Evolutionary conservation across 2,797 vertebrate genomes (phyloP).

Genomic region (Megalops cyprinoides): DNA sequence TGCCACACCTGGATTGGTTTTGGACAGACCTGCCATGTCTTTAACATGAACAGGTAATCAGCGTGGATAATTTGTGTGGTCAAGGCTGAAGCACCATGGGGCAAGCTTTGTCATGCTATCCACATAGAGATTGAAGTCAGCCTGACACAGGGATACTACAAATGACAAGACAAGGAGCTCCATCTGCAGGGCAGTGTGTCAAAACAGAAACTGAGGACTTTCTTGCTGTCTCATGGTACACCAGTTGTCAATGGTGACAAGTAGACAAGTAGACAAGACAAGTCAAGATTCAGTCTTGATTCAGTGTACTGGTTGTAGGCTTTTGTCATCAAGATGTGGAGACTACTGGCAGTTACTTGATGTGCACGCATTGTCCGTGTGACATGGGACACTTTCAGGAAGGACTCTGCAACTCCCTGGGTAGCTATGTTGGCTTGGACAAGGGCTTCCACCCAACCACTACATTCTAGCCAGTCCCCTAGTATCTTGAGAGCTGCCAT

Average conservation of each 20-base stretch:
- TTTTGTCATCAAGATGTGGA: not conserved
- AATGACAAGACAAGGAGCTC: not conserved
- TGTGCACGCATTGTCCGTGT: conserved; percentile 5
- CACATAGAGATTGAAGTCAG: not conserved
- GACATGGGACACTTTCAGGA: not conserved
- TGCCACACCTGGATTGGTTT: not conserved
- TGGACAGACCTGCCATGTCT: not conserved
- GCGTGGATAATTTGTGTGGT: not conserved
- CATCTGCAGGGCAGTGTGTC: too few relatives aligned
- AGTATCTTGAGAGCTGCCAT: conserved; percentile 12
- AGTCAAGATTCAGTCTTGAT: too few relatives aligned
- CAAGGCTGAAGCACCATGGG: not conserved
- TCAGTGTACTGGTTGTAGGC: not conserved
- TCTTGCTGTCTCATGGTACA: not conserved
- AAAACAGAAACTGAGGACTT: too few relatives aligned
- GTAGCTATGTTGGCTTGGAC: not conserved
- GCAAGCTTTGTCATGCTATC: not conserved
- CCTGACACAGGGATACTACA: not conserved
- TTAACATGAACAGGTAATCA: not conserved
- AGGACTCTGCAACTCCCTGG: not conserved
- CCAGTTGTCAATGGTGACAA: not conserved
- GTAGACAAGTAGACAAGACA: not conserved
- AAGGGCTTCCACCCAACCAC: not conserved
- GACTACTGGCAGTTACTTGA: not conserved
- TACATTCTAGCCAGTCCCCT: conserved; percentile 8